Base-by-base conservation (phyloP, 2,888 invertebrate species). In the Augiades crinisus region DNA sequence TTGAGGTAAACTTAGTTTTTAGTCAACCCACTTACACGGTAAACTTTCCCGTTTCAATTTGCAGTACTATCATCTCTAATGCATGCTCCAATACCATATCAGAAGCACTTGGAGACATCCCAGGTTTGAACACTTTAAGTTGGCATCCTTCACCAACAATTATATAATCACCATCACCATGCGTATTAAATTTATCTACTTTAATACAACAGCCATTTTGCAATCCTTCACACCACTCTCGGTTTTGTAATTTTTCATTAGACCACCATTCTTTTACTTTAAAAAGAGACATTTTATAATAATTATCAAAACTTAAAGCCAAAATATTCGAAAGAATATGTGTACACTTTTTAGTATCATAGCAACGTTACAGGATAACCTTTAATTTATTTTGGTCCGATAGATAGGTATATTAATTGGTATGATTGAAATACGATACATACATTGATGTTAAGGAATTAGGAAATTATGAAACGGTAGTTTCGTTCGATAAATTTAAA, bases 221-320 rank as follows among this genome's bases (percentile, higher is more conserved):
- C 36, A 89, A 70, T 8, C 92, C 93, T 36, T 82, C 79, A 60
- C 87, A 90, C 24, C 75, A 69, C 38, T 86, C 82, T 12, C 93
- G 93, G 67, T 79, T 75, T 65, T 90, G 88, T 2, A 84, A 63
- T 58, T 94, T 94, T 44, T 92, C 90, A 8, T 94, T 93, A 12
- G 93, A 91, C 98, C 98, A 99, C 93, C 96, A 96, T 66, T 95
- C 95, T 69, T 96, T 93, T 6, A 95, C 92, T 90, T 96, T 97
- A 75, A 99, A 99, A 65, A 99, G 88, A 2, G 98, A 98, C 99
- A 99, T 99, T 58, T 31, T 43, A 12, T n/a, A n/a, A n/a, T n/a
- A 5, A 2, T 22, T 7, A 14, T 4, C 3, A 5, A 13, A 36
- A 17, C 19, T 10, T 22, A 22, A 22, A 22, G 5, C 5, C 6